Evolutionary conservation across 2,888 invertebrate species (phyloP), one percentile per base, ranked within the genome.

Genomic region (Aphelenchoides bicaudatus): DNA sequence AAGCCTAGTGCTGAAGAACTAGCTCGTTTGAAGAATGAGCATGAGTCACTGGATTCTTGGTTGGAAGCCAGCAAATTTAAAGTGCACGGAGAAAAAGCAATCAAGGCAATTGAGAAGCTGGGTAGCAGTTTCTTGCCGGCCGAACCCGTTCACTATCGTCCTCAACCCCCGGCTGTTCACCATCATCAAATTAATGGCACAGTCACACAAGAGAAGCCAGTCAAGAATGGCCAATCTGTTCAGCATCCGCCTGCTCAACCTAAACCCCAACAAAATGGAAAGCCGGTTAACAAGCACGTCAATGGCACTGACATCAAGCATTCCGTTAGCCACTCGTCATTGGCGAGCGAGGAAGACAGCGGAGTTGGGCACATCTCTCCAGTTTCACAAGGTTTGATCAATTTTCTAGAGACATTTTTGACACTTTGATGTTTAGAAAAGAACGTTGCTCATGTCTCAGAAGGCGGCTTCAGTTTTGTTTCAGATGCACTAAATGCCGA

Each of bases 341-440:
- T 73, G 46, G 68, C 70, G 30, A 74, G 74, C 55, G 72, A 71
- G 38, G 72, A 71, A 21, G 73, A 73, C 54, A 73, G 73, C 25
- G 73, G 73, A 30, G 66, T 73, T 25, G 74, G 65, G 25, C 65
- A 65, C 25, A 65, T 72, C 38, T 71, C 71, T 39, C 60, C 73
- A 62, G 55, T 68, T 61, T 49, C 67, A 61, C 56, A 69, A 67
- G 39, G 48, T 54, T 8, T 13, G 52, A 16, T 46, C 54, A 6
- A n/a, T 37, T 23, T 16, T 48, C n/a, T n/a, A 5, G 49, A 34
- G 34, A 16, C n/a, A 6, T 43, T 43, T 27, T 34, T 38, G 19
- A 19, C 19, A 31, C 48, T 38, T 13, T 6, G n/a, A 3, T 30
- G 53, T 68, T 39, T 23, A 67, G 70, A 67, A 30, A 66, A 66